Evolutionary conservation across 2,888 invertebrate species (phyloP).

Genomic region (Synanthedon andrenaeformis): DNA sequence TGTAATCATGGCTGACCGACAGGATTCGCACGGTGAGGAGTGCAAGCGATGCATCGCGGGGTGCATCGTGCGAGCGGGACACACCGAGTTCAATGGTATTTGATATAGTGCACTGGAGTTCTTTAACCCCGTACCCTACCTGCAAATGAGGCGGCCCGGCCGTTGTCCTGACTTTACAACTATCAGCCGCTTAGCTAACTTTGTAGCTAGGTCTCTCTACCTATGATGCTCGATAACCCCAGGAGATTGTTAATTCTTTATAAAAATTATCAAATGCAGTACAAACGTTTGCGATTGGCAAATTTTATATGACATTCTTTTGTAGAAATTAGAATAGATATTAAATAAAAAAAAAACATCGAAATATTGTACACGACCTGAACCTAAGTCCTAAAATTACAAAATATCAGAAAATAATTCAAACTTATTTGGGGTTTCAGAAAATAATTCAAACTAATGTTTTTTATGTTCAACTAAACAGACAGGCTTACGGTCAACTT

Average conservation of each 20-base stretch:
- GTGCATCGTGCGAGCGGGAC: slow-evolving; percentile 53
- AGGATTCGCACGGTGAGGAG: slow-evolving; percentile 61
- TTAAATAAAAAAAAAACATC: too few species aligned
- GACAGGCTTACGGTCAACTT: too few species aligned
- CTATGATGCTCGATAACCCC: slow-evolving; percentile 30
- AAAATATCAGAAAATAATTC: too few species aligned
- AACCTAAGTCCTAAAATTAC: too few species aligned
- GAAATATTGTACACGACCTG: too few species aligned
- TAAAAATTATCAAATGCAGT: not conserved
- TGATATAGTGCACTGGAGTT: slow-evolving; percentile 69
- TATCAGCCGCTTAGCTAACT: slow-evolving; percentile 53
- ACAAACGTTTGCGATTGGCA: not conserved
- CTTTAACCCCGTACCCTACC: slow-evolving; percentile 72
- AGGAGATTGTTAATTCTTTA: slow-evolving; percentile 16
- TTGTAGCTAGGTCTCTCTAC: slow-evolving; percentile 55
- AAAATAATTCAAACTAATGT: too few species aligned
- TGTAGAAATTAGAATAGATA: too few species aligned
- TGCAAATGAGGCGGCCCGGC: slow-evolving; percentile 67
- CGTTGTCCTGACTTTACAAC: slow-evolving; percentile 65
- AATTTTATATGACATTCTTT: too few species aligned
- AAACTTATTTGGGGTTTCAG: too few species aligned
- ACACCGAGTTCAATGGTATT: slow-evolving; percentile 67
- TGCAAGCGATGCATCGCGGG: slow-evolving; percentile 45
- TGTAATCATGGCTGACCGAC: slow-evolving; percentile 42
- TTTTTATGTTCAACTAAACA: too few species aligned